Evolutionary conservation across 2,113 vertebrate species (phyloP).

Genomic region (Carassius auratus): DNA sequence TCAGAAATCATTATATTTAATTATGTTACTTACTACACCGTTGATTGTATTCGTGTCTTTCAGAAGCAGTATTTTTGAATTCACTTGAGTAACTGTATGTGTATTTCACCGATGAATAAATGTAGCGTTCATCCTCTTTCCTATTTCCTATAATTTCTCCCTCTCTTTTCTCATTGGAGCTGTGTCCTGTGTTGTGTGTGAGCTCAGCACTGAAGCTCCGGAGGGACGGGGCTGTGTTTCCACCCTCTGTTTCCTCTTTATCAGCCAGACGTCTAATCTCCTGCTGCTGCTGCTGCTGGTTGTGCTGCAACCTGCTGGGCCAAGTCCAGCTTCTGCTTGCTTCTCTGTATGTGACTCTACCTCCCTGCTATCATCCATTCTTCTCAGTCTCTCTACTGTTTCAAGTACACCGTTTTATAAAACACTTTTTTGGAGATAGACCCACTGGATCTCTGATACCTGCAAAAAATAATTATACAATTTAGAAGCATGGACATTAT

Average conservation of each 20-base stretch:
- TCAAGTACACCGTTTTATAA: neutral
- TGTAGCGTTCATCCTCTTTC: too few species aligned
- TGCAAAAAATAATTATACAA: too few species aligned
- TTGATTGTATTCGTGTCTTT: neutral
- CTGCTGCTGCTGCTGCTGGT: slow-evolving; percentile 41
- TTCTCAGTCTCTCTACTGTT: neutral
- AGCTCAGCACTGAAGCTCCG: slow-evolving; percentile 1
- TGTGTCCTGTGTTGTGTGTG: neutral
- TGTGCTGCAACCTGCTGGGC: slow-evolving; percentile 36
- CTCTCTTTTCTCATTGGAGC: neutral
- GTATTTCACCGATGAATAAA: too few species aligned
- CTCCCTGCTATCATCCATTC: neutral
- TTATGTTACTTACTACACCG: neutral
- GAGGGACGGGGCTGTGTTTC: slow-evolving; percentile 3
- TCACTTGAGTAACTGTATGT: too few species aligned
- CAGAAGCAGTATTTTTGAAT: neutral
- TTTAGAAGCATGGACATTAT: too few species aligned
- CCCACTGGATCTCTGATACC: too few species aligned
- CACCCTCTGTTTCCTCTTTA: slow-evolving; percentile 30
- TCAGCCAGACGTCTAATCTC: slow-evolving; percentile 33
- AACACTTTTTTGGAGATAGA: neutral
- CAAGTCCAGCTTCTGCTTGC: slow-evolving; percentile 3
- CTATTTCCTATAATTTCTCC: neutral
- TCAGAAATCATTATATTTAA: too few species aligned
- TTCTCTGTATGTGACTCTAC: neutral